phyloP scores from a whole-genome alignment of 2,113 vertebrate genomes.

The Xenotilapia leptura region DNA sequence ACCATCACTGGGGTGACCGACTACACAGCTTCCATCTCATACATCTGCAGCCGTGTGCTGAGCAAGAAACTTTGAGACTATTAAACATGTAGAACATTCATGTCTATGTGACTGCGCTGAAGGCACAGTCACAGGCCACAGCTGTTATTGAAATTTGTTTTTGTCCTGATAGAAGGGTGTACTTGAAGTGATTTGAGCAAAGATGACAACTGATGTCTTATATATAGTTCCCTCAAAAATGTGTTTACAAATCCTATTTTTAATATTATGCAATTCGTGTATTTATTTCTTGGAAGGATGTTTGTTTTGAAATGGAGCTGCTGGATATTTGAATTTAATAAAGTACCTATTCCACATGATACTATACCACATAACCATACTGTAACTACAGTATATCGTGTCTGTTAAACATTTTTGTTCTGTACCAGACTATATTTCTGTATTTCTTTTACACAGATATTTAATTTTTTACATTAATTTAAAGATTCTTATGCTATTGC shows the following conservation, averaged over 20 bases:
- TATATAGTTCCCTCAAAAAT: neutral
- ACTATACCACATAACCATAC: neutral
- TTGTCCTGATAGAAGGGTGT: neutral
- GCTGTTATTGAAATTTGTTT: neutral
- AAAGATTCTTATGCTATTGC: neutral
- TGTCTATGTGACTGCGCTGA: neutral
- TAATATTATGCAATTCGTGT: neutral
- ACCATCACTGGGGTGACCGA: neutral
- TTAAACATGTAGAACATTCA: neutral
- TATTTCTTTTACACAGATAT: neutral
- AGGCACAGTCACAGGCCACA: neutral
- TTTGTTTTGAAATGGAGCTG: neutral
- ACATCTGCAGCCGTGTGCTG: neutral
- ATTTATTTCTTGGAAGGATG: neutral
- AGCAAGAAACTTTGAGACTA: neutral
- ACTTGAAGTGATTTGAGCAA: neutral
- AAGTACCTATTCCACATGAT: neutral
- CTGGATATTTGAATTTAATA: neutral
- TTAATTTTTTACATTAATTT: neutral
- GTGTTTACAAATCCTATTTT: neutral
- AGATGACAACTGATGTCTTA: neutral
- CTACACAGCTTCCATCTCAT: neutral
- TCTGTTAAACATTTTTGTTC: neutral
- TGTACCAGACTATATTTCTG: neutral
- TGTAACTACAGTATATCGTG: neutral